Evolutionary conservation across 2,797 vertebrate genomes (phyloP), one percentile per base, ranked within the genome.

Genomic region (Crotalus adamanteus): DNA sequence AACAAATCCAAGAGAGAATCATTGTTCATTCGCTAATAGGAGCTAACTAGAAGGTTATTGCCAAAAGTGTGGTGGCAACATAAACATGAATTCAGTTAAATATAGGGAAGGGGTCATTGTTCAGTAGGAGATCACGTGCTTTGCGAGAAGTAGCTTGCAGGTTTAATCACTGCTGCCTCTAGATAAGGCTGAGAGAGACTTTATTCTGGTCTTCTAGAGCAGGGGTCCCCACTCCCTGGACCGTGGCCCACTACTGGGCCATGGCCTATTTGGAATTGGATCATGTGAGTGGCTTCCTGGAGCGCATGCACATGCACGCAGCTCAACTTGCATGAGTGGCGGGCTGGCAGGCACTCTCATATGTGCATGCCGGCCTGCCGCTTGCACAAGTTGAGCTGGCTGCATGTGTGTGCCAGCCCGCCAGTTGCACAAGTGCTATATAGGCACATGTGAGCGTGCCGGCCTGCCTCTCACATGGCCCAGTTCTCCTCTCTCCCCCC

Each of bases 391-490:
- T 14, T 65, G 63, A 63, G 5, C 13, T n/a, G 28, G 13, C 13
- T n/a, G 63, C 12, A 2, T 13, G 26, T 11, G 63, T 13, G 12
- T 61, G 60, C 25, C 9, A 4, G 61, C 61, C 28, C 14, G 28
- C 4, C 63, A 69, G 4, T 69, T 13, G 28, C 5, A 6, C 63
- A 69, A 69, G 28, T 28, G 63, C 4, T 31, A 5, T 31, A 13
- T 65, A 28, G 0, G 2, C 12, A 65, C 4, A n/a, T 69, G 28
- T 6, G 11, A 2, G 2, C 4, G 0, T 5, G 13, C 13, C 0
- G 1, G 28, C 13, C 28, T 14, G 2, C 13, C 26, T 3, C 26
- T 63, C 28, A 12, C 11, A 63, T 63, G 61, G 26, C 11, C 61
- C 26, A 28, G 11, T 16, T 69, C 28, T n/a, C 13, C 28, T 65